phyloP scores from a whole-genome alignment of 2,113 vertebrate genomes.

The Talpa occidentalis region DNA sequence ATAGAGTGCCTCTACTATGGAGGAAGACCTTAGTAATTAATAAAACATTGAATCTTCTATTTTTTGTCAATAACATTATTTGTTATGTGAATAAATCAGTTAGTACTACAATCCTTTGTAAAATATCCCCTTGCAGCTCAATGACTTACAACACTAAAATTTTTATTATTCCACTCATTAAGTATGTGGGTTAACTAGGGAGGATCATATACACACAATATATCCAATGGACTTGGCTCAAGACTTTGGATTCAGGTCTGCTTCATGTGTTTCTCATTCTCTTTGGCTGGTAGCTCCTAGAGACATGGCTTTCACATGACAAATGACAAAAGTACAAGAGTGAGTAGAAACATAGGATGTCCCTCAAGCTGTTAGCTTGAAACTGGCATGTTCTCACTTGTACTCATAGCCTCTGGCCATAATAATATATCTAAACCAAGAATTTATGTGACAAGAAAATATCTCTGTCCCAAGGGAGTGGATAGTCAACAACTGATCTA shows the following conservation, averaged over 20 bases:
- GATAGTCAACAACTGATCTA: not conserved
- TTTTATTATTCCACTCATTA: not conserved
- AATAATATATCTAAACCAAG: not conserved
- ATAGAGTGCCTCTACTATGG: not conserved
- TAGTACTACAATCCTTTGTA: not conserved
- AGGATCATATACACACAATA: not conserved
- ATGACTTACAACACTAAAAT: not conserved
- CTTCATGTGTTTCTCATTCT: not conserved
- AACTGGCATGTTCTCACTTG: not conserved
- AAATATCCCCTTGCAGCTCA: not conserved
- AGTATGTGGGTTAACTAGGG: not conserved
- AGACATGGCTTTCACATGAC: not conserved
- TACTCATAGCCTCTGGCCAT: not conserved
- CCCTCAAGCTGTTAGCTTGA: not conserved
- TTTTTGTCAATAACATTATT: not conserved
- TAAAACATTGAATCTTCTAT: not conserved
- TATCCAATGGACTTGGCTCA: too few relatives aligned
- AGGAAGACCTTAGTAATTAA: not conserved
- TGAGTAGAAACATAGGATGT: not conserved
- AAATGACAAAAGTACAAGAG: not conserved
- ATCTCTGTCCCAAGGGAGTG: not conserved
- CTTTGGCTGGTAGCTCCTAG: not conserved
- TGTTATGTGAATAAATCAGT: not conserved
- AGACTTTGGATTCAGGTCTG: not conserved
- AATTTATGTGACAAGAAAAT: not conserved